Evolutionary conservation across 2,888 invertebrate genomes (phyloP), one percentile per base, ranked within the genome.

Genomic region (Psylliodes chrysocephalus): DNA sequence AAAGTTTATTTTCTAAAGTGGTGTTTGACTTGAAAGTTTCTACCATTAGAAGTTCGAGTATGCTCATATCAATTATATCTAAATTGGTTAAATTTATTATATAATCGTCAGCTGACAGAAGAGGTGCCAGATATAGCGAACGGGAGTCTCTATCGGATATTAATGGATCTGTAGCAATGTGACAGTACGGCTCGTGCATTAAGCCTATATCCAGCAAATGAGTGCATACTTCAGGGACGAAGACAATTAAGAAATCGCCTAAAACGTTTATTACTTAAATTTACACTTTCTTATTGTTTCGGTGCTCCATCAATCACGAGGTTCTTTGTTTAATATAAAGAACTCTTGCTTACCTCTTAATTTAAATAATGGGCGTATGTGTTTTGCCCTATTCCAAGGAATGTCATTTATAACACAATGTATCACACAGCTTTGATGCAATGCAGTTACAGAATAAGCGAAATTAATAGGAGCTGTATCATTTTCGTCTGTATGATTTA

Each of bases 131-230:
- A 59, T 75, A 78, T 2, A 79, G 73, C 42, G 74, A 68, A 70
- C 90, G 88, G 0, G 90, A 89, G 1, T 91, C 89, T 8, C 91
- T 82, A 69, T 90, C 88, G 0, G 88, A 88, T 2, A 88, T 85
- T 14, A 85, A 82, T 0, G 88, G 84, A 0, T 91, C 88, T 14
- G 91, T 86, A 0, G 92, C 87, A 55, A 93, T 88, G 76, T 93
- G 93, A 73, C 92, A 91, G 72, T 90, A 91, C 0, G 95, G 94
- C 78, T 94, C 94, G 81, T 94, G 95, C 74, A 88, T 87, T 7
- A 91, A 83, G 2, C 94, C 92, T 49, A 95, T 90, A 83, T 96
- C 95, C 56, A 96, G 84, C 19, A 95, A 83, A 77, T 96, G 95
- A 0, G 92, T 90, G 82, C 94, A 95, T 25, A 93, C 85, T 77